Evolutionary conservation across 2,113 vertebrate species (phyloP).

Genomic region (Chaetura pelagica): DNA sequence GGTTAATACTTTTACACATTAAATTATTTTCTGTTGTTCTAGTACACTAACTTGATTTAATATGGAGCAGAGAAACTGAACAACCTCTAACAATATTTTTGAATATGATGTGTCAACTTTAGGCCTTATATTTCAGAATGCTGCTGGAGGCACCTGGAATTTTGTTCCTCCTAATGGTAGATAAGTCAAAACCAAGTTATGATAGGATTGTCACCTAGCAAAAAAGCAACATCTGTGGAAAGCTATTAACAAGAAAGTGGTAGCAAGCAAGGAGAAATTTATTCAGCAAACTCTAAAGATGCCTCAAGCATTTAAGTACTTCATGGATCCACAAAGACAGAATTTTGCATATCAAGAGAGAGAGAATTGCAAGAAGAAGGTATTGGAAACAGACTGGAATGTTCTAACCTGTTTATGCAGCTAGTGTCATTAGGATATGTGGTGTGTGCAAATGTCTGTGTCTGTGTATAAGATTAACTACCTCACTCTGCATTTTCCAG

Average conservation of each 20-base stretch:
- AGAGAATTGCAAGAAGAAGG: neutral
- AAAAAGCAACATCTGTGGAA: neutral
- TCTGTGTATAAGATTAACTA: slow-evolving; percentile 65
- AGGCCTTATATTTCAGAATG: neutral
- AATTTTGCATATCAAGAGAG: neutral
- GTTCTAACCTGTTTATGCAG: neutral
- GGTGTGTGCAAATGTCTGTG: neutral
- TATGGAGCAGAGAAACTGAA: neutral
- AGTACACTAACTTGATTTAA: neutral
- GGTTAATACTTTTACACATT: slow-evolving; percentile 2
- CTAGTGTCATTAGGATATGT: neutral
- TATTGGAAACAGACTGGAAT: slow-evolving; percentile 50
- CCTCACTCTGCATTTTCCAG: slow-evolving; percentile 70
- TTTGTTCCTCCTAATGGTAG: neutral
- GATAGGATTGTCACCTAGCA: neutral
- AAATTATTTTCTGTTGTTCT: neutral
- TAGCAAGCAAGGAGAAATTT: neutral
- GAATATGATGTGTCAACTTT: neutral
- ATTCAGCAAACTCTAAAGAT: neutral
- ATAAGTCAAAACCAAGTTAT: neutral
- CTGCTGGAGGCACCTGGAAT: neutral
- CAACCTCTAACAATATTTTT: neutral
- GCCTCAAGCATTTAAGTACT: neutral
- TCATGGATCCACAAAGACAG: neutral
- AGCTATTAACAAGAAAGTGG: neutral